Percentiles rank a stretch among this genome's conserved stretches.
Conservation (phyloP, 1,140 invertebrate species). For the Oscheius sp. region DNA sequence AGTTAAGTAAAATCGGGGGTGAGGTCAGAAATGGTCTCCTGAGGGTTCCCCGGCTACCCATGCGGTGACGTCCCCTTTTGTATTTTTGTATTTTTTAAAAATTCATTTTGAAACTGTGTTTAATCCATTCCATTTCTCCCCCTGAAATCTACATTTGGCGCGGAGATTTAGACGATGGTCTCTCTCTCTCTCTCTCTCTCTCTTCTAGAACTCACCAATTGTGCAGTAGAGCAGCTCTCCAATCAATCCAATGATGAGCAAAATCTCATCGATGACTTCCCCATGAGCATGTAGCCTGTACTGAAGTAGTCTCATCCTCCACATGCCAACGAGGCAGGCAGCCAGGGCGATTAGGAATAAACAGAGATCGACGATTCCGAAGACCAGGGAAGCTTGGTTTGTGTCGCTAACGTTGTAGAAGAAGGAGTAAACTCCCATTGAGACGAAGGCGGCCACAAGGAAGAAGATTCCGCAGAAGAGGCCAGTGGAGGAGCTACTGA, state of each 20-base stretch:
- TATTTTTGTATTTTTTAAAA: too few relatives aligned
- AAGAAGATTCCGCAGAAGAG: conserved; percentile 57
- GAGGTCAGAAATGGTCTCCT: too few relatives aligned
- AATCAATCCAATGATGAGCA: conserved; percentile 57
- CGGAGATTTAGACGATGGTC: too few relatives aligned
- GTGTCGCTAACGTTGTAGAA: conserved; percentile 48
- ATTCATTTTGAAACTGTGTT: too few relatives aligned
- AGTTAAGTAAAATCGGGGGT: too few relatives aligned
- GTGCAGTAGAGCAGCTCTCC: conserved; percentile 53
- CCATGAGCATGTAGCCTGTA: conserved; percentile 45
- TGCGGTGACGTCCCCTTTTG: too few relatives aligned
- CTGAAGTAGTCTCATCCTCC: conserved; percentile 43
- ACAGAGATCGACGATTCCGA: conserved; percentile 54
- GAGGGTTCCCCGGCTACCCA: too few relatives aligned
- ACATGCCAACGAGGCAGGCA: conserved; percentile 53
- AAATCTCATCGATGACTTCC: conserved; percentile 59
- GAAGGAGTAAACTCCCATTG: conserved; percentile 57
- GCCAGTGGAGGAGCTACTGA: conserved; percentile 53
- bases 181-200: too few relatives aligned
- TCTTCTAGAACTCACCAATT: conserved; percentile 22
- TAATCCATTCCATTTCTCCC: too few relatives aligned
- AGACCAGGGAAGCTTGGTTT: conserved; percentile 48
- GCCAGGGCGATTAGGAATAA: conserved; percentile 51
- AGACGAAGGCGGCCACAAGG: conserved; percentile 53
- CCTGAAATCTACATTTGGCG: too few relatives aligned